These are phyloP conservation scores for Zenarchopterus dispar DNA, from an alignment of 2,797 vertebrate species.

Conservation along the genomic window DNA sequence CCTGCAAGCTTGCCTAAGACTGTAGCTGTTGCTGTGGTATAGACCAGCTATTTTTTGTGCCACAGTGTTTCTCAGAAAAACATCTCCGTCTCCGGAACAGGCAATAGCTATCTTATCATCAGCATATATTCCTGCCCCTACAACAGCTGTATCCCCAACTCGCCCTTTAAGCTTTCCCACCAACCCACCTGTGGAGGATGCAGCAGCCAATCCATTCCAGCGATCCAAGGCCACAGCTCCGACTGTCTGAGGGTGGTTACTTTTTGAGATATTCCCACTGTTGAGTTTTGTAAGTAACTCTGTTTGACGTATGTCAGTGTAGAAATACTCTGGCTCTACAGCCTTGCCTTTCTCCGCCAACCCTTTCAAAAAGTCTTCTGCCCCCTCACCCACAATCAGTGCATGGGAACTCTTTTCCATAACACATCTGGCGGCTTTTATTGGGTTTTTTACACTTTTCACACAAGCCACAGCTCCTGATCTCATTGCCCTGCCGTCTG, in stretches of 20 bases:
- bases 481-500: conserved; percentile 73
- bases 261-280: conserved; percentile 56
- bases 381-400: conserved; percentile 77
- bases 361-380: conserved; percentile 76
- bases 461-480: conserved; percentile 84
- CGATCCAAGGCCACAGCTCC: conserved; percentile 83
- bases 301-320: conserved; percentile 77
- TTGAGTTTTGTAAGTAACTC: conserved; percentile 67
- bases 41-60: conserved; percentile 83
- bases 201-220: conserved; percentile 75
- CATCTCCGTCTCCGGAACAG: conserved; percentile 85
- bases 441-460: conserved; percentile 74
- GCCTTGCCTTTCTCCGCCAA: conserved; percentile 61
- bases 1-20: conserved; percentile 76
- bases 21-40: conserved; percentile 79
- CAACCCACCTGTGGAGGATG: conserved; percentile 83
- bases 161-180: conserved; percentile 83
- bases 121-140: conserved; percentile 84
- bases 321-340: conserved; percentile 78
- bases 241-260: conserved; percentile 84
- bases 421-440: conserved; percentile 75
- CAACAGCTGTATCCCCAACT: conserved; percentile 84
- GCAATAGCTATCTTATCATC: conserved; percentile 80
- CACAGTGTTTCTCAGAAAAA: conserved; percentile 82
- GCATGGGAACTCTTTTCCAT: conserved; percentile 75